Evolutionary conservation across 92 coral and sea anemone genomes (phyloP).

Genomic region (Metridium senile): DNA sequence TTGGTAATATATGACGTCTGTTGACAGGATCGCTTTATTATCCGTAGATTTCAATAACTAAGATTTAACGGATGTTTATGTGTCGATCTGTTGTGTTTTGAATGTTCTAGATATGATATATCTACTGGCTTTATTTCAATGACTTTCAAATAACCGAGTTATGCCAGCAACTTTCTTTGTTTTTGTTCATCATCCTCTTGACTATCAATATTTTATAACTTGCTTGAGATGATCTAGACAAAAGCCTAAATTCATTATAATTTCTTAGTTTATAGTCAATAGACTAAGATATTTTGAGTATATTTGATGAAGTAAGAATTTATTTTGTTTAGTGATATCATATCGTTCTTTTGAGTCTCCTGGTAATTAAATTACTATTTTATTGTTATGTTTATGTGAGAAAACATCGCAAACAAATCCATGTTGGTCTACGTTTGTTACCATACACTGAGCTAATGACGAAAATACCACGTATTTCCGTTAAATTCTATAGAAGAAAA

Average conservation of each 20-base stretch:
- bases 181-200: slow-evolving; percentile 2
- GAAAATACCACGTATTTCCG: not conserved
- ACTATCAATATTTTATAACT: slow-evolving; percentile 26
- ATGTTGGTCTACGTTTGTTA: not conserved
- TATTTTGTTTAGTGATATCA: not conserved
- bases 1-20: slow-evolving; percentile 12
- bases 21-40: slow-evolving; percentile 3
- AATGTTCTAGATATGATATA: slow-evolving; percentile 4
- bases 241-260: not conserved
- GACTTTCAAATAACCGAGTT: slow-evolving; percentile 10
- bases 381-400: slow-evolving; percentile 11
- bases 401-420: slow-evolving; percentile 17
- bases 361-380: slow-evolving; percentile 10
- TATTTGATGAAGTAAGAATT: not conserved
- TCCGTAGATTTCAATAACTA: not conserved
- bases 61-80: slow-evolving; percentile 15
- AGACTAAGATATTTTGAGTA: not conserved
- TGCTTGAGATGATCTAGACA: slow-evolving; percentile 14
- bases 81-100: not conserved
- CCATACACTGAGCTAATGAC: not conserved
- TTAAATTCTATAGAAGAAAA: not conserved
- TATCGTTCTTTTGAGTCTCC: not conserved
- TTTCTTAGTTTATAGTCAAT: not conserved
- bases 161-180: slow-evolving; percentile 11
- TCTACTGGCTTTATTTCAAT: not conserved